phyloP scores from a whole-genome alignment of 2,888 invertebrate genomes.

The Helicoverpa assulta region DNA sequence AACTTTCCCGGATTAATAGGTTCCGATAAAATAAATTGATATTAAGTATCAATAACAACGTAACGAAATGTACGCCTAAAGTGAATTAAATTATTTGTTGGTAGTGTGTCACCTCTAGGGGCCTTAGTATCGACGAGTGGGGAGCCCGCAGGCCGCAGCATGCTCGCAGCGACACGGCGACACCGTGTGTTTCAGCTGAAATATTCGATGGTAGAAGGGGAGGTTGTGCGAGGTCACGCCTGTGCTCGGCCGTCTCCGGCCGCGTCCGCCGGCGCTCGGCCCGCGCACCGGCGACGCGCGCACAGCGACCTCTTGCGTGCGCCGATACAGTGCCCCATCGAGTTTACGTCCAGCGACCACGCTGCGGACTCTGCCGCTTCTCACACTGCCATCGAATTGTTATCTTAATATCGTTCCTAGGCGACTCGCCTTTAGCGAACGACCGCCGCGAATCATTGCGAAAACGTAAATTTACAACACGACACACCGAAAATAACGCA shows the following conservation, averaged over 20 bases:
- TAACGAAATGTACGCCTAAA: constrained; percentile 34
- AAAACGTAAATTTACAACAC: constrained; percentile 67
- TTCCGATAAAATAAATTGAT: constrained; percentile 29
- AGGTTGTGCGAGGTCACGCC: constrained; percentile 88
- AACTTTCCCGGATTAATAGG: constrained; percentile 6
- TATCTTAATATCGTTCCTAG: constrained; percentile 84
- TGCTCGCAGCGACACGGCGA: constrained; percentile 71
- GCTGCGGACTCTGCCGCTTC: constrained; percentile 86
- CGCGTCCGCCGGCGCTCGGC: constrained; percentile 76
- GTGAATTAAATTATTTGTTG: constrained; percentile 62
- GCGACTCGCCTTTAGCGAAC: constrained; percentile 79
- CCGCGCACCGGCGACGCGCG: constrained; percentile 80
- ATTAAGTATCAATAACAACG: constrained; percentile 40
- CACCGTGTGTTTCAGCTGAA: constrained; percentile 83
- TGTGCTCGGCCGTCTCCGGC: constrained; percentile 78
- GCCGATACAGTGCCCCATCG: constrained; percentile 79
- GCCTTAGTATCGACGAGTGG: constrained; percentile 70
- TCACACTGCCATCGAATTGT: constrained; percentile 87
- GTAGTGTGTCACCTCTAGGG: constrained; percentile 45
- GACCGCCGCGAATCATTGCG: constrained; percentile 75
- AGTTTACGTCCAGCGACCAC: constrained; percentile 85
- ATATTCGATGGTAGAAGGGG: constrained; percentile 82
- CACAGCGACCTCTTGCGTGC: constrained; percentile 85
- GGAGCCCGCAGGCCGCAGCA: constrained; percentile 68
- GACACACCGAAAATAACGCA: constrained; percentile 64